Evolutionary conservation across 2,888 invertebrate genomes (phyloP), one percentile per base, ranked within the genome.

Genomic region (Dynastes grantii): DNA sequence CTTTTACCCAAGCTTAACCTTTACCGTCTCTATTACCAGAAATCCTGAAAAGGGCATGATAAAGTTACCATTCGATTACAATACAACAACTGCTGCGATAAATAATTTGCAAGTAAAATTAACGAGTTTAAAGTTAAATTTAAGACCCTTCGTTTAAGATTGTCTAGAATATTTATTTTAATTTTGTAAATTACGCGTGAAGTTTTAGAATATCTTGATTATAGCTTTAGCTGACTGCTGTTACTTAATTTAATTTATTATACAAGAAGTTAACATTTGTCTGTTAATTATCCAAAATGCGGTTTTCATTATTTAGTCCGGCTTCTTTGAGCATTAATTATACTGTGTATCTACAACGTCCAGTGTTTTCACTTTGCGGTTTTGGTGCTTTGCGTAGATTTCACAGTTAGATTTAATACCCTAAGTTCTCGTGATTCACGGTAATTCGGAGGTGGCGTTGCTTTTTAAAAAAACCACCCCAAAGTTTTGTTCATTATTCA

Each of bases 221-320:
- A 2, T 37, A 8, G 16, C 16, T 65, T 16, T 16, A n/a, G 40
- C 13, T 16, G 13, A 6, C 37, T 65, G 9, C n/a, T 32, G 8
- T 61, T 61, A 27, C 22, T 16, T 61, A 22, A 16, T 37, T 64
- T 16, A 40, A 22, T 58, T 58, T 2, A 58, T 22, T 58, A 58
- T 37, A 16, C 16, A 9, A 16, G 58, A 58, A 73, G 73, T 29
- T 32, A 11, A 40, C 55, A 58, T 40, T 37, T 73, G 22, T 13
- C 58, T 40, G 16, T 73, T 73, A 73, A 73, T 73, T 73, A 73
- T 58, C 40, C 58, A 58, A 58, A 73, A 53, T 37, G 40, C 11
- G 73, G 37, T 58, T 73, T 73, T 45, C 58, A 70, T 53, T 22
- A 8, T 16, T 58, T 16, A 53, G 53, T 16, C 16, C 22, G 8